These are phyloP conservation scores for Ormyrus labotus DNA, from an alignment of 2,888 invertebrate species.

Conservation along the genomic window DNA sequence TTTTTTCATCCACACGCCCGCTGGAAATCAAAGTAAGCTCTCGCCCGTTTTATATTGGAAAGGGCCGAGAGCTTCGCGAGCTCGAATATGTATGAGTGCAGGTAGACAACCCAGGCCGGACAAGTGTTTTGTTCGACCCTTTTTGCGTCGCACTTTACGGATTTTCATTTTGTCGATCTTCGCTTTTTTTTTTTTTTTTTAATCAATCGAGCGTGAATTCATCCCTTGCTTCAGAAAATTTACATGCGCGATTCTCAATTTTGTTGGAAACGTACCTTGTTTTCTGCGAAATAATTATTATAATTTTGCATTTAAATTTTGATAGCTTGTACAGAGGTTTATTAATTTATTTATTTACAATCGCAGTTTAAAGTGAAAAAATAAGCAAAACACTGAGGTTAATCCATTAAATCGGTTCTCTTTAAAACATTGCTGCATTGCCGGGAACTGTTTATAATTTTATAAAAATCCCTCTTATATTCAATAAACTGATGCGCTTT, in stretches of 20 bases:
- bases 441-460: too few relatives aligned
- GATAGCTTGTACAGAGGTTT: background rate
- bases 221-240: too few relatives aligned
- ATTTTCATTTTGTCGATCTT: slow-evolving; percentile 22
- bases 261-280: background rate
- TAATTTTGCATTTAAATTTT: background rate
- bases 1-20: background rate
- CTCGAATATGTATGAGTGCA: background rate
- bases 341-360: too few relatives aligned
- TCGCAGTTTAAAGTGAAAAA: too few relatives aligned
- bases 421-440: background rate
- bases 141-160: slow-evolving; percentile 49
- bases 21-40: background rate
- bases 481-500: too few relatives aligned
- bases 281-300: background rate
- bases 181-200: background rate
- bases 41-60: background rate
- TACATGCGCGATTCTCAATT: background rate
- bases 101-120: background rate
- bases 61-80: background rate
- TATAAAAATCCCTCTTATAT: too few relatives aligned
- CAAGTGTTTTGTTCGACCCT: slow-evolving; percentile 31
- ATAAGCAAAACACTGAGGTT: too few relatives aligned
- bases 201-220: background rate
- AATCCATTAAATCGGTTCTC: slow-evolving; percentile 9